Evolutionary conservation across 2,797 vertebrate genomes (phyloP), one percentile per base, ranked within the genome.

Genomic region (Arctocebus calabarensis): DNA sequence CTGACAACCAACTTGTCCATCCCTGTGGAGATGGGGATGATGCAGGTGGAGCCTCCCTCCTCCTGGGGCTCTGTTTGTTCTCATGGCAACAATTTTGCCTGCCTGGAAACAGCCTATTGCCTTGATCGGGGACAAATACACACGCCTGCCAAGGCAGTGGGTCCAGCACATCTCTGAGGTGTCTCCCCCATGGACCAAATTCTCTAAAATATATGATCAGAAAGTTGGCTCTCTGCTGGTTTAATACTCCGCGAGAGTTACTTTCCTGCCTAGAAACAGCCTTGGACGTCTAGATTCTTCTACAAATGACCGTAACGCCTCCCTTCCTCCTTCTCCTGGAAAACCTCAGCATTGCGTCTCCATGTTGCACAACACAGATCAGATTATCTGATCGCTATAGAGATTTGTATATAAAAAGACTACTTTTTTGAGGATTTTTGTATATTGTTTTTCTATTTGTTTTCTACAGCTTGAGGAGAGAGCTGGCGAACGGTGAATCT

Each of bases 401-500:
- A 97, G 97, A 97, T 98, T 97, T 98, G 97, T 98, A 98, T 74
- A 98, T 98, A 98, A 95, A 79, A 96, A 96, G 73, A 66, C 68
- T 97, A 97, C 93, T 96, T 97, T 97, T 92, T 95, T 91, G 96
- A 97, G 94, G 96, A 97, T 89, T 97, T 98, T 98, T 98, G 79
- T 98, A 97, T 96, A 94, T 96, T 62, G 0, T 96, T 98, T 98
- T 98, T 98, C 93, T 97, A 94, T 97, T 98, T 97, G 96, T 97
- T 98, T 98, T 87, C 96, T 98, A 97, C 62, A 94, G 89, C 96
- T 98, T 97, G 96, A 94, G 92, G 87, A 96, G 78, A 94, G 97
- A 96, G 88, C 97, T 90, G 97, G 94, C 92, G 97, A 96, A 97
- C 70, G 92, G 87, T 97, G 97, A 97, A 98, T 98, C 97, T 96